These are phyloP conservation scores for Heliconius erato DNA, from an alignment of 2,888 invertebrate genomes.

Conservation along the genomic window DNA sequence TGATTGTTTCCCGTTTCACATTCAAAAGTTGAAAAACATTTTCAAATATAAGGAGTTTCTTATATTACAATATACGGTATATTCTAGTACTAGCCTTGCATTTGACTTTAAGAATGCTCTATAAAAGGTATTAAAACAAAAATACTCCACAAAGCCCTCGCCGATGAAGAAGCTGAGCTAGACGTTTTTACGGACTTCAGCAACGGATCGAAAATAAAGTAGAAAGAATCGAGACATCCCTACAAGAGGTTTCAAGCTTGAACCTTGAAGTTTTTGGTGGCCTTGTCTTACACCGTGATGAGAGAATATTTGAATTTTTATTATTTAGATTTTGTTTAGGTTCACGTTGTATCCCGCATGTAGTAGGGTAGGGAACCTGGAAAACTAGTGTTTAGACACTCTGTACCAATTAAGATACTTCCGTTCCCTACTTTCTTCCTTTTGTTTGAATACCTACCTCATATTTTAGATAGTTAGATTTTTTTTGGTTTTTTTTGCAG, in stretches of 20 bases:
- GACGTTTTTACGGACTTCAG: slow-evolving; percentile 79
- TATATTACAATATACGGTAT: slow-evolving; percentile 35
- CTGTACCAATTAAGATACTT: too few species aligned
- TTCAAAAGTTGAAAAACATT: slow-evolving; percentile 8
- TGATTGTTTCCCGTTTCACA: slow-evolving; percentile 13
- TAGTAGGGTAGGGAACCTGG: too few species aligned
- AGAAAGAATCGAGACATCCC: slow-evolving; percentile 84
- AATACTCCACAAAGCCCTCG: slow-evolving; percentile 58
- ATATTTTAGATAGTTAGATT: too few species aligned
- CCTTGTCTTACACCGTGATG: slow-evolving; percentile 63
- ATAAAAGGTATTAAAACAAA: slow-evolving; percentile 55
- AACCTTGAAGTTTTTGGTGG: slow-evolving; percentile 68
- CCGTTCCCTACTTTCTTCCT: too few species aligned
- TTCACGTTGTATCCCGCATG: not conserved
- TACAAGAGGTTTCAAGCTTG: slow-evolving; percentile 80
- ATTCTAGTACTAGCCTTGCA: slow-evolving; percentile 44
- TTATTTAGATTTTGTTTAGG: not conserved
- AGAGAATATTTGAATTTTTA: not conserved
- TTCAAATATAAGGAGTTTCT: slow-evolving; percentile 9
- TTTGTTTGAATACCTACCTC: too few species aligned
- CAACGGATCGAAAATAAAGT: slow-evolving; percentile 82
- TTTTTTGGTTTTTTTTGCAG: too few species aligned
- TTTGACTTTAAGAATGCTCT: slow-evolving; percentile 51
- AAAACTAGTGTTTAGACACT: too few species aligned
- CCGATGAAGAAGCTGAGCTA: slow-evolving; percentile 71